Percentiles rank a stretch among this genome's conserved stretches.
These are phyloP conservation scores for Papilio demoleus DNA, from an alignment of 2,888 invertebrate species.

Conservation along the genomic window DNA sequence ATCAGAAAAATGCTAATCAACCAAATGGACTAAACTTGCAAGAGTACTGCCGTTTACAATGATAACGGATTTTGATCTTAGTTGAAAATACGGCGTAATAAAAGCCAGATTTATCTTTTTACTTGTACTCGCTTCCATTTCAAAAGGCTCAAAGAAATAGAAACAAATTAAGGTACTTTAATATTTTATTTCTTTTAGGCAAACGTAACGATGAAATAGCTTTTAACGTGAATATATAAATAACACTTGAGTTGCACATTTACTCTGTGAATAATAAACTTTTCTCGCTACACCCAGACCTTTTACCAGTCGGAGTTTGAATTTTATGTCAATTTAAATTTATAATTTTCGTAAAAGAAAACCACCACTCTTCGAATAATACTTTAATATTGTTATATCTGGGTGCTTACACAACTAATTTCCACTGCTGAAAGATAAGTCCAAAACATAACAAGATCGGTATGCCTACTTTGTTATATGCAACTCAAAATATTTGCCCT, in stretches of 20 bases:
- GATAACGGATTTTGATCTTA: not conserved
- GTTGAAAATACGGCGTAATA: not conserved
- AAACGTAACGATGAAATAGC: slow-evolving; percentile 21
- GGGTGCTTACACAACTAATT: not conserved
- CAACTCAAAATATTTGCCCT: too few relatives aligned
- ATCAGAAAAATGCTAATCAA: too few relatives aligned
- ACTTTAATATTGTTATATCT: not conserved
- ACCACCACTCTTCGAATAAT: not conserved
- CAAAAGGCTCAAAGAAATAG: slow-evolving; percentile 4
- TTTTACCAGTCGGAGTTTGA: slow-evolving; percentile 23
- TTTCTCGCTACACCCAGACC: slow-evolving; percentile 20
- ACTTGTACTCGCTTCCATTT: not conserved
- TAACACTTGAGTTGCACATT: slow-evolving; percentile 31
- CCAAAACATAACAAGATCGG: not conserved
- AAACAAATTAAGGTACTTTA: slow-evolving; percentile 20
- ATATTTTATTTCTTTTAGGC: slow-evolving; percentile 16
- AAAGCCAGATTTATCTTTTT: not conserved
- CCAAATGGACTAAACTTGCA: too few relatives aligned
- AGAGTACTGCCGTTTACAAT: too few relatives aligned
- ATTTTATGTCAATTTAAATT: slow-evolving; percentile 23
- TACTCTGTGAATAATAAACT: slow-evolving; percentile 33
- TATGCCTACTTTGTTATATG: too few relatives aligned
- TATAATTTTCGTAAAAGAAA: slow-evolving; percentile 5
- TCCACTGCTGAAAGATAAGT: not conserved
- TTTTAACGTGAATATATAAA: slow-evolving; percentile 30